phyloP scores from a whole-genome alignment of 2,888 invertebrate genomes.

The Ochropacha duplaris region DNA sequence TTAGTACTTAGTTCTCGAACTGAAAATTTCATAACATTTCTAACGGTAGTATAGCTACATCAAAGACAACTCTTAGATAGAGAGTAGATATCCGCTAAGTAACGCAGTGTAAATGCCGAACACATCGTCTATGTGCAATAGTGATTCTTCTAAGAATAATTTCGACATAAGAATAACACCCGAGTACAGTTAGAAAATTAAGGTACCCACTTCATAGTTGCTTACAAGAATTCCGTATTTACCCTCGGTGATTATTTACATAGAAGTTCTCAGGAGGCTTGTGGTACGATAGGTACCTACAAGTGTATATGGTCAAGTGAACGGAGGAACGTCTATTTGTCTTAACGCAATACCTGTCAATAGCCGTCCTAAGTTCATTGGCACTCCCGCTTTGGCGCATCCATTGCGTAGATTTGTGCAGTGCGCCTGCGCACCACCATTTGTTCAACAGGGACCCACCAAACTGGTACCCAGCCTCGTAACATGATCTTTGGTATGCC shows the following conservation, averaged over 20 bases:
- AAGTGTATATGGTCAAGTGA: slow-evolving; percentile 66
- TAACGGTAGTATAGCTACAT: background rate
- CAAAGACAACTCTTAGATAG: too few relatives aligned
- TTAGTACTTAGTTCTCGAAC: background rate
- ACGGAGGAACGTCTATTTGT: slow-evolving; percentile 79
- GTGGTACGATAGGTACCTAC: slow-evolving; percentile 54
- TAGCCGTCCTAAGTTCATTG: slow-evolving; percentile 80
- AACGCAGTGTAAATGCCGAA: too few relatives aligned
- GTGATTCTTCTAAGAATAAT: slow-evolving; percentile 24
- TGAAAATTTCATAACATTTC: background rate
- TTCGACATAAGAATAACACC: slow-evolving; percentile 29
- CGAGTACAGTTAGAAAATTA: slow-evolving; percentile 56
- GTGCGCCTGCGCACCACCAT: slow-evolving; percentile 59
- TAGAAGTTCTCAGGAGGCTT: slow-evolving; percentile 75
- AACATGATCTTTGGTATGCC: slow-evolving; percentile 73
- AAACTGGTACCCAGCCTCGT: slow-evolving; percentile 67
- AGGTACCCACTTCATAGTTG: slow-evolving; percentile 50
- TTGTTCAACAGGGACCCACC: slow-evolving; percentile 62
- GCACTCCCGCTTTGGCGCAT: slow-evolving; percentile 79
- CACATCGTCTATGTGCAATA: slow-evolving; percentile 9
- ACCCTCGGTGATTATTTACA: slow-evolving; percentile 71
- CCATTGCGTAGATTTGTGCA: slow-evolving; percentile 77
- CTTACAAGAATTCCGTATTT: slow-evolving; percentile 75
- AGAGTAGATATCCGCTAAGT: too few relatives aligned
- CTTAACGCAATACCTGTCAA: slow-evolving; percentile 82